These are phyloP conservation scores for Taenioides sp. DNA, from an alignment of 2,797 vertebrate species.

Conservation along the genomic window DNA sequence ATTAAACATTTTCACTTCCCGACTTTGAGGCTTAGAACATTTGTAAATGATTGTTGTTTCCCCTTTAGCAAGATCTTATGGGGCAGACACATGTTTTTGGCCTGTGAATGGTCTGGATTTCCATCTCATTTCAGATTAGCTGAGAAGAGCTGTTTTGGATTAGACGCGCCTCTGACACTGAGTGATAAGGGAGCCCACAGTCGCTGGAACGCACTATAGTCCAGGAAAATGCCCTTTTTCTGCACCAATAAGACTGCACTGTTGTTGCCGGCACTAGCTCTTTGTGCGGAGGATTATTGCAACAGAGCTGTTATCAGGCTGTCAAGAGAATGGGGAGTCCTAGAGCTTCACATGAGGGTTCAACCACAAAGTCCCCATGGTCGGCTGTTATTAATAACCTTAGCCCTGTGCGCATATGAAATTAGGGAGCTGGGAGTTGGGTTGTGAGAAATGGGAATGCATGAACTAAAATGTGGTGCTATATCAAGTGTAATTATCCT, in stretches of 20 bases:
- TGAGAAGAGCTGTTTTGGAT: conserved; percentile 72
- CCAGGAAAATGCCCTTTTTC: conserved; percentile 67
- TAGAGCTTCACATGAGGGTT: conserved; percentile 45
- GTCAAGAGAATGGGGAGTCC: conserved; percentile 51
- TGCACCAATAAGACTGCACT: conserved; percentile 63
- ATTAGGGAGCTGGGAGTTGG: not conserved
- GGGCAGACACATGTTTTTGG: conserved; percentile 55
- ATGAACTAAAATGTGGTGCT: not conserved
- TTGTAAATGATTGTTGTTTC: conserved; percentile 54
- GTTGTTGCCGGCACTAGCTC: conserved; percentile 58
- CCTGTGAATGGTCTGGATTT: conserved; percentile 69
- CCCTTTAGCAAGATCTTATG: conserved; percentile 46
- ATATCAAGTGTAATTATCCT: not conserved
- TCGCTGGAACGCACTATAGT: conserved; percentile 60
- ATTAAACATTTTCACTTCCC: conserved; percentile 30
- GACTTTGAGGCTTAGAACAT: conserved; percentile 48
- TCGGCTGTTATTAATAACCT: conserved; percentile 24
- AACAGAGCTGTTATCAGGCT: conserved; percentile 50
- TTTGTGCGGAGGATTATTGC: conserved; percentile 65
- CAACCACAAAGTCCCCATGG: conserved; percentile 14
- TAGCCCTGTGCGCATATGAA: not conserved
- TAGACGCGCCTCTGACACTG: conserved; percentile 68
- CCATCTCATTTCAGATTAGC: conserved; percentile 79
- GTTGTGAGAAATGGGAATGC: not conserved
- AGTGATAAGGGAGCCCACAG: conserved; percentile 70